Conservation (phyloP, 64 coral and sea anemone species). For the Montipora efflorescens region DNA sequence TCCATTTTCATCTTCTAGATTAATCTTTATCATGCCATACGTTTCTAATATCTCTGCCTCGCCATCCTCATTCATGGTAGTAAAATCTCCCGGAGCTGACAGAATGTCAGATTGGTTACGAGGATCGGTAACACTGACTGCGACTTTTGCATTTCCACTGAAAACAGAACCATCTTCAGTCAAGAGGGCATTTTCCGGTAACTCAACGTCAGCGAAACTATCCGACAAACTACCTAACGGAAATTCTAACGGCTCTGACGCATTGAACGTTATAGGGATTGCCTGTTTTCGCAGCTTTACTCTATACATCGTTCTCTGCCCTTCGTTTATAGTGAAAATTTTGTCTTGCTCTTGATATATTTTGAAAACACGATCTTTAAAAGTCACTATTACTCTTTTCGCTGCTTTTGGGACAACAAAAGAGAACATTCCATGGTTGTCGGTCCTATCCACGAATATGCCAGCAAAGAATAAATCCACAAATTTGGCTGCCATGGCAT, state of each 20-base stretch:
- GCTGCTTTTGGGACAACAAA: not conserved
- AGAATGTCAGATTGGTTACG: not conserved
- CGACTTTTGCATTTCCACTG: not conserved
- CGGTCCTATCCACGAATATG: not conserved
- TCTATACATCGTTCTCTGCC: not conserved
- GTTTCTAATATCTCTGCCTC: conserved; percentile 1
- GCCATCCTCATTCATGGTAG: not conserved
- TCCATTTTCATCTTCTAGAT: conserved; percentile 14
- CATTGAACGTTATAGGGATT: not conserved
- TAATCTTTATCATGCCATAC: conserved; percentile 17
- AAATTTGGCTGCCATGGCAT: not conserved
- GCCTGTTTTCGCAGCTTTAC: not conserved
- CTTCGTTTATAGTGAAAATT: not conserved
- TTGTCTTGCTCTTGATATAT: not conserved
- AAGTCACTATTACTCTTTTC: not conserved
- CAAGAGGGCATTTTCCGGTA: not conserved
- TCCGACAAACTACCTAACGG: not conserved
- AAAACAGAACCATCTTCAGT: conserved; percentile 1
- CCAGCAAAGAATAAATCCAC: not conserved
- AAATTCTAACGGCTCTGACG: conserved; percentile 1
- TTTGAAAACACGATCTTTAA: not conserved
- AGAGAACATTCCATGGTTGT: not conserved
- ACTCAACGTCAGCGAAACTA: conserved; percentile 1
- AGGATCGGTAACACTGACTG: conserved; percentile 14
- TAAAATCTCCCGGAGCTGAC: conserved; percentile 33